These are phyloP conservation scores for Channa argus DNA, from an alignment of 2,113 vertebrate genomes.

Conservation along the genomic window DNA sequence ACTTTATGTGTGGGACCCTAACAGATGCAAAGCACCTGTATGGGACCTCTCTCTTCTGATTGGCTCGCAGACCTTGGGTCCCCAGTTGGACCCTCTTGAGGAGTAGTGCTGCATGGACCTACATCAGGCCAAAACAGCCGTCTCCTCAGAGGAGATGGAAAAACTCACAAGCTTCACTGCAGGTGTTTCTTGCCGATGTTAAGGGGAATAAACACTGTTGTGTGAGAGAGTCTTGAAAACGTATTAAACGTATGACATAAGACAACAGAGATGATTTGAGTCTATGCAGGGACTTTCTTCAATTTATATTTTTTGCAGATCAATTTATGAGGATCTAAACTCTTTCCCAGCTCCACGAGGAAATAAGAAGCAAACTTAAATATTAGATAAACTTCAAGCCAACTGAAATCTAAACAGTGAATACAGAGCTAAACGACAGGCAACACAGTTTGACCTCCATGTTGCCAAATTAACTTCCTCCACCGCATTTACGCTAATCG, in stretches of 20 bases:
- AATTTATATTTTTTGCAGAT: constrained; percentile 16
- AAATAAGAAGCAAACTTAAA: constrained; percentile 2
- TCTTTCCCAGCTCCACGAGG: constrained; percentile 3
- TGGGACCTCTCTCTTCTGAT: no score
- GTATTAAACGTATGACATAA: constrained; percentile 29
- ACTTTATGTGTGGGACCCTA: no score
- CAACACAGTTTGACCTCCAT: background rate
- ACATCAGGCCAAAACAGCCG: no score
- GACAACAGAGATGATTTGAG: constrained; percentile 14
- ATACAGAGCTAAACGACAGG: background rate
- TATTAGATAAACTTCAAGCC: constrained; percentile 6
- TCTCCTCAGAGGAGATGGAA: background rate
- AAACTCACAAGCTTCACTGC: background rate
- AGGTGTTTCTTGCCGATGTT: background rate
- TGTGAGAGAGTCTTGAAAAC: constrained; percentile 27
- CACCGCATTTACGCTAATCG: background rate
- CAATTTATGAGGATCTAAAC: constrained; percentile 29
- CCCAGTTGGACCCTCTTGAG: no score
- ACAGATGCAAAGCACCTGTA: no score
- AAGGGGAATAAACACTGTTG: constrained; percentile 7
- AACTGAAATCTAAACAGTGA: constrained; percentile 18
- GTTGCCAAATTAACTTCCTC: constrained; percentile 1
- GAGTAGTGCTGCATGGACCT: no score
- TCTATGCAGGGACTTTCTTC: background rate
- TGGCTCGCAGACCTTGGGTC: no score